Evolutionary conservation across 2,888 invertebrate species (phyloP), one percentile per base, ranked within the genome.

Genomic region (Tholera decimalis): DNA sequence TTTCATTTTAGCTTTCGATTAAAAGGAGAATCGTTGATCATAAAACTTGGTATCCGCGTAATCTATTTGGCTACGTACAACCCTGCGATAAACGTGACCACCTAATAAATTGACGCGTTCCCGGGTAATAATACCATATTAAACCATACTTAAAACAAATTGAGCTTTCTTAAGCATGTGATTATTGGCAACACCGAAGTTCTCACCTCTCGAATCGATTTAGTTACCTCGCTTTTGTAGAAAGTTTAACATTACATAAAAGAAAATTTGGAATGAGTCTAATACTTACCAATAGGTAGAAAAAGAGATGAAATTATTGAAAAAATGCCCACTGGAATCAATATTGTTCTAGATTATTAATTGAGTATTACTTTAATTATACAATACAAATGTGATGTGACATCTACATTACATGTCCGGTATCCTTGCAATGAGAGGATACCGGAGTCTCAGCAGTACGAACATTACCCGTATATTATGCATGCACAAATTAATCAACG

Each of bases 111-210:
- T 24, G 5, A 24, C 22, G 9, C 15, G 11, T 35, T 30, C 39
- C n/a, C 35, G 33, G 20, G 35, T 43, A 53, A 49, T 53, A 64
- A 47, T 56, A 18, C 26, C 44, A 22, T 6, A 7, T 22, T 53
- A 22, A 51, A 15, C 43, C 33, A 20, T 26, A 41, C 9, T 50
- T 15, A 35, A 65, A 11, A 43, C 20, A 13, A 63, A 35, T 63
- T 1, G 18, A 65, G 28, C 43, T 53, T 53, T 20, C 51, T 13
- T 24, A 37, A 57, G 18, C n/a, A 35, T 26, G 39, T 15, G 13
- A 41, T 39, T 35, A 56, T 47, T 41, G 46, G n/a, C 9, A 46
- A 9, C n/a, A 47, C 33, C 5, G 1, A 22, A 9, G 24, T 54
- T 66, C 7, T 24, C 30, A 26, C 15, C 15, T 18, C n/a, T 22